These are phyloP conservation scores for Tenthredo amoena DNA, from an alignment of 2,888 invertebrate species.

Conservation along the genomic window DNA sequence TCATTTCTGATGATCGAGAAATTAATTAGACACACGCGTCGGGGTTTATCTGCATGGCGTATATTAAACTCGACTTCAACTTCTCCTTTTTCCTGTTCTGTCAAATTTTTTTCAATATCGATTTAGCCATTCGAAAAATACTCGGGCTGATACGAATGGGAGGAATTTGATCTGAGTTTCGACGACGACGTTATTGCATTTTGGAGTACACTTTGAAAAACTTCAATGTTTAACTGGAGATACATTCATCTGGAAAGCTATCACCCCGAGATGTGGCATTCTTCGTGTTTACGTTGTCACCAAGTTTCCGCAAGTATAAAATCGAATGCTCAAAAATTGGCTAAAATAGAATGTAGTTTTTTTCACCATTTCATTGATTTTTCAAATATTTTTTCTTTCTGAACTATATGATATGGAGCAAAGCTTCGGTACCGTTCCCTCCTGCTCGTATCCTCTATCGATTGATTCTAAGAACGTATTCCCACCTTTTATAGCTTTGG, in stretches of 20 bases:
- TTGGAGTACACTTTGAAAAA: not conserved
- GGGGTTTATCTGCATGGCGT: not conserved
- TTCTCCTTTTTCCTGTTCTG: not conserved
- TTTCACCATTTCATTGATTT: not conserved
- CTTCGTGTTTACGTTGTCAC: not conserved
- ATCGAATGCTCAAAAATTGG: not conserved
- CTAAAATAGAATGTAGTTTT: not conserved
- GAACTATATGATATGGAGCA: too few species aligned
- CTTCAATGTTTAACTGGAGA: not conserved
- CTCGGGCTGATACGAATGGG: not conserved
- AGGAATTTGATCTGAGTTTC: not conserved
- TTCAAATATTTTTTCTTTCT: too few species aligned
- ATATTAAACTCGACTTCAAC: not conserved
- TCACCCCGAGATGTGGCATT: not conserved
- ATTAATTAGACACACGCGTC: not conserved
- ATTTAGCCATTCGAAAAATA: not conserved
- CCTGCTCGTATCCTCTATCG: not conserved
- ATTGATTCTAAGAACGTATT: not conserved
- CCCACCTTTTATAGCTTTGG: not conserved
- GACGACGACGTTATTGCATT: not conserved
- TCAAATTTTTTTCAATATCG: not conserved
- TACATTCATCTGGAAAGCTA: not conserved
- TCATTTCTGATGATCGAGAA: not conserved
- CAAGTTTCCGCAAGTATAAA: not conserved
- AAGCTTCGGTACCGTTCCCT: not conserved